Evolutionary conservation across 2,113 vertebrate genomes (phyloP).

Genomic region (Columba janthina): DNA sequence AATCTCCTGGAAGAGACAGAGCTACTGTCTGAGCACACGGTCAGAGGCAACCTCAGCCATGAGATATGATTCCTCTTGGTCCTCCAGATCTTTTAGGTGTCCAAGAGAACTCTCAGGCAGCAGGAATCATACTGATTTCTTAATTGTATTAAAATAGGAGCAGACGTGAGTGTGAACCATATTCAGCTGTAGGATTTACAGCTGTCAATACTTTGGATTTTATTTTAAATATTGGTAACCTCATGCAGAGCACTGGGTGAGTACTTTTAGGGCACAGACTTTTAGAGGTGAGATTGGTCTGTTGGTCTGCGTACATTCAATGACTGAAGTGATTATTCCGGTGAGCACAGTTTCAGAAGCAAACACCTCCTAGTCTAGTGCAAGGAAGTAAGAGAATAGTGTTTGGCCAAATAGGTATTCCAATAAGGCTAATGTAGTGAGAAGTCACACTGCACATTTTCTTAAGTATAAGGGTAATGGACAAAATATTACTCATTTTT

Average conservation of each 20-base stretch:
- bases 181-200: neutral
- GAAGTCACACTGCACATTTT: neutral
- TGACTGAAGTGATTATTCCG: neutral
- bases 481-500: neutral
- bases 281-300: neutral
- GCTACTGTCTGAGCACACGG: neutral
- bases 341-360: neutral
- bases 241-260: neutral
- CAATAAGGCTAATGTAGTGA: neutral
- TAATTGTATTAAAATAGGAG: neutral
- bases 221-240: neutral
- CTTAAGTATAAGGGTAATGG: neutral
- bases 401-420: neutral
- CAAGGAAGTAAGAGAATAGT: neutral
- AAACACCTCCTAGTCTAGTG: neutral
- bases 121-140: neutral
- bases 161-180: neutral
- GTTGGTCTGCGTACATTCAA: neutral
- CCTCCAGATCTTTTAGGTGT: neutral
- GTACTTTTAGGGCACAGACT: neutral
- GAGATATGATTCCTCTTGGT: neutral
- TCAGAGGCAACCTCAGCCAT: accelerated
- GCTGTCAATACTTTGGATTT: neutral
- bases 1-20: neutral
- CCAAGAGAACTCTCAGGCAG: neutral